Base-by-base conservation (phyloP, 2,888 invertebrate species). In the Minunthozetes semirufus region DNA sequence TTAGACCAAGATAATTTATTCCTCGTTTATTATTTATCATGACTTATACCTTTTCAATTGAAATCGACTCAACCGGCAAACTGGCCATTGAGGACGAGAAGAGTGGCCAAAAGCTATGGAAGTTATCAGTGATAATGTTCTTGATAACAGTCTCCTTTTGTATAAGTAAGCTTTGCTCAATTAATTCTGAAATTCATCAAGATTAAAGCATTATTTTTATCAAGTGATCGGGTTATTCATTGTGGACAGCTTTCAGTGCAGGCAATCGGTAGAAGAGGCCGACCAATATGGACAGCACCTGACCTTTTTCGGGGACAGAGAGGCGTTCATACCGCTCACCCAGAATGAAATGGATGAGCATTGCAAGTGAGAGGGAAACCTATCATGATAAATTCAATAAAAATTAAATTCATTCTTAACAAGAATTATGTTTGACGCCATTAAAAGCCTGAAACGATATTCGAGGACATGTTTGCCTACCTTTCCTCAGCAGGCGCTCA, bases 401-500 rank as follows among this genome's bases (percentile, higher is more conserved):
- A n/a, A n/a, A n/a, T n/a, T n/a, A n/a, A n/a, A n/a, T n/a, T n/a
- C n/a, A n/a, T n/a, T n/a, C n/a, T n/a, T n/a, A n/a, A n/a, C n/a
- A n/a, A 70, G 70, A 33, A n/a, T 46, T 22, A 70, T 70, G 70
- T 19, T 46, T 5, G 48, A 70, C 22, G 11, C 29, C 4, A n/a
- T 9, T 15, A 70, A 70, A 48, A 70, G 74, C 25, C 17, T 56
- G 2, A 48, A 50, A 2, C 11, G 29, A 17, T 74, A 70, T 29
- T n/a, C n/a, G 1, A 0, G 29, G 15, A 74, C 38, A 8, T 74
- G 74, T 38, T 70, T 71, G 42, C 25, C 53, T 11, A 17, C 33
- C 15, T 74, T 70, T 53, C 50, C 74, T 3, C 46, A 42, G 19
- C 68, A 68, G 15, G 74, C 70, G 19, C 29, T 50, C 29, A 27